Percentiles rank a stretch among this genome's conserved stretches.
phyloP scores from a whole-genome alignment of 2,797 vertebrate genomes.

The Cercopithecus petaurista region DNA sequence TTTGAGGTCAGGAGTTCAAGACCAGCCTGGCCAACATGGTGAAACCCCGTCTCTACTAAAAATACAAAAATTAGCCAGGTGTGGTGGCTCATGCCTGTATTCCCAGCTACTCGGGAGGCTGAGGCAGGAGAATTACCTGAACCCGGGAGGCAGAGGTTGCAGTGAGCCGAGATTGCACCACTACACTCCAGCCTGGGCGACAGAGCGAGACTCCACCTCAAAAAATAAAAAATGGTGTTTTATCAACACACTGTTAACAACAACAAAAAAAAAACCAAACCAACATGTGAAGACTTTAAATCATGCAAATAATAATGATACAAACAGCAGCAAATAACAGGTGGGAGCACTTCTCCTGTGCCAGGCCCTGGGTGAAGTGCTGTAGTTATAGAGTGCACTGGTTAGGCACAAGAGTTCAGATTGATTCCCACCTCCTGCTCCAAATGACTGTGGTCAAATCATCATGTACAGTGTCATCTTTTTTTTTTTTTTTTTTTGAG shows the following conservation, averaged over 20 bases:
- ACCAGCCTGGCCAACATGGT: background rate
- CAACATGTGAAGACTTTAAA: background rate
- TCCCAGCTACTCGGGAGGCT: background rate
- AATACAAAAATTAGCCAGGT: background rate
- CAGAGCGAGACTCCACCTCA: too few species aligned
- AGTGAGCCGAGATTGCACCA: background rate
- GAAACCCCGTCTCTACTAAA: background rate
- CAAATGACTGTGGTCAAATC: background rate
- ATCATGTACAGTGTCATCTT: background rate
- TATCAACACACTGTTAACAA: background rate
- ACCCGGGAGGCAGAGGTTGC: background rate
- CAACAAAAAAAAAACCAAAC: background rate
- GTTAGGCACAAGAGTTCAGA: fast-evolving
- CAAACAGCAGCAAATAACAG: background rate
- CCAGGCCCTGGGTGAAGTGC: background rate
- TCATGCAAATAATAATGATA: background rate
- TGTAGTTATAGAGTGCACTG: background rate
- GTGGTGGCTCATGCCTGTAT: background rate
- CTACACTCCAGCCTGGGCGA: background rate
- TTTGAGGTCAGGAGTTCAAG: background rate
- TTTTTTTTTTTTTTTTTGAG: too few species aligned
- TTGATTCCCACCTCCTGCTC: background rate
- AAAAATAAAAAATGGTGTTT: background rate
- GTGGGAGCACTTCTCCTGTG: background rate
- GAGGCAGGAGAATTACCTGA: background rate